Evolutionary conservation across 2,113 vertebrate species (phyloP), one percentile per base, ranked within the genome.

Genomic region (Ammodytes marinus): DNA sequence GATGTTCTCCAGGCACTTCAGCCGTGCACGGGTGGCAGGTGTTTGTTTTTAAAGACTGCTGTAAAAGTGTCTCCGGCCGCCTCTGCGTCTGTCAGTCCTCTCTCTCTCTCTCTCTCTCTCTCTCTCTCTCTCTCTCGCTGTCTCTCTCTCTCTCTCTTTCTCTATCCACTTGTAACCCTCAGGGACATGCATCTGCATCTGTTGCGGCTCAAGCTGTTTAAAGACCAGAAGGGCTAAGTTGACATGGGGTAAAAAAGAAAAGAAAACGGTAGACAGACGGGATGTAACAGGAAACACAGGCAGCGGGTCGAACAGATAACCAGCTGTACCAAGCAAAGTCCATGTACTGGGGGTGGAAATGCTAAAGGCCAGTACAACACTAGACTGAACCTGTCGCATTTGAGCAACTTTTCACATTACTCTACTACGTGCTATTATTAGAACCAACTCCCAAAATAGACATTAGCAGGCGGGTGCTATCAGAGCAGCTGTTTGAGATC

Each of bases 401-500:
- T 55, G 10, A 75, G 52, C 17, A 49, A 70, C 10, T 68, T 77
- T 58, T 74, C 60, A 67, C 39, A 65, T 52, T 49, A 70, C 61
- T 74, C 65, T 65, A 43, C 19, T 47, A 4, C 15, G 52, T 5
- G 27, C 84, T 92, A 89, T 90, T 88, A 85, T 85, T 89, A 88
- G 83, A 81, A 69, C 13, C 50, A 52, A 10, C 54, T 84, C 83
- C n/a, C 8, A 86, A 82, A 92, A 92, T 87, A 91, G 77, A 85
- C 60, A 55, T 70, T 71, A 55, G 63, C 6, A 68, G 71, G 57
- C 19, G 42, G 55, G 4, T n/a, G 74, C 75, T 74, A 77, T 83
- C 69, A 45, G 79, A 73, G 69, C 93, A 93, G 87, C 93, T 92
- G 93, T 83, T 91, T 86, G 55, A 76, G 54, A 91, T 93, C 64